Base-by-base conservation (phyloP, 2,888 invertebrate species). In the Tigriopus californicus region DNA sequence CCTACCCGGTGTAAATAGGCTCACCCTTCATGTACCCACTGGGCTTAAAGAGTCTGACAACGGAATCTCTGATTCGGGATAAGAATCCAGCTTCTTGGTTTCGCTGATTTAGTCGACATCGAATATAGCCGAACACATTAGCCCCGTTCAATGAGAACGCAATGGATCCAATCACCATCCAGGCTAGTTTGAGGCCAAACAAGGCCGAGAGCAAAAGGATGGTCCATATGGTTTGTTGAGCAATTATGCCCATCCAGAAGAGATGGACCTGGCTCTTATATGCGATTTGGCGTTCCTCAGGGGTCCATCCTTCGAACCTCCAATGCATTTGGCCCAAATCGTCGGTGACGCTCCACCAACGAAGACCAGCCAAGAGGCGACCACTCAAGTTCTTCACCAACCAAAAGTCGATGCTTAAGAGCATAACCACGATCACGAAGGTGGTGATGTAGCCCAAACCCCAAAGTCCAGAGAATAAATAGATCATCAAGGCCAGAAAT, bases 341-440 rank as follows among this genome's bases (percentile, higher is more conserved):
- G 20, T 41, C 33, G 6, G 41, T 41, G 15, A 55, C 22, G 18
- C 33, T 55, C 55, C 55, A 41, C 55, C 55, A 42, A 18, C 57
- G 42, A 6, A 57, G 57, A 11, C 57, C 57, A 15, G 46, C 57
- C 46, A 57, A 24, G 8, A 57, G 57, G 11, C 57, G 42, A n/a
- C 57, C 57, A 24, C 46, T 46, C 12, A 57, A 22, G 46, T 57
- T 57, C n/a, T 57, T 57, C 2, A 57, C 57, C 8, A 57, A 13
- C 57, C 57, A 57, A 20, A 57, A 57, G 22, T 57, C 57, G 12
- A n/a, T 25, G 18, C 41, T 22, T 18, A 46, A 24, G 15, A 57
- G 47, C n/a, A 57, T 4, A 20, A 42, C 42, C 13, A 57, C 47
- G 6, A 57, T 15, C 5, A 57, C 42, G 5, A 57, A 57, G 44